Conservation (phyloP, 2,797 vertebrate species). For the Rhinoraja longicauda region DNA sequence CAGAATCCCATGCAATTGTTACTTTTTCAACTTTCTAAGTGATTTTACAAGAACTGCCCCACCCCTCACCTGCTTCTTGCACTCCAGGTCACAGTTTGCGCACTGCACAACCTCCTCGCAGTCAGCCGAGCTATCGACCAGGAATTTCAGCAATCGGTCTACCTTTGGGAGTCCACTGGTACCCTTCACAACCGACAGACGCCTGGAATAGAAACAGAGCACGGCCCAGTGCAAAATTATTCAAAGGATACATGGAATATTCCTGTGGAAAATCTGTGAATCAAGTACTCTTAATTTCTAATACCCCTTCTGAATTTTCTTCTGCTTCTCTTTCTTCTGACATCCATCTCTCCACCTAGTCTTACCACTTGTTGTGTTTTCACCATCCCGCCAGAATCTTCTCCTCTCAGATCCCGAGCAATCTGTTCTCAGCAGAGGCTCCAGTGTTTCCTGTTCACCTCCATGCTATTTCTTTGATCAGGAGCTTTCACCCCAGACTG, state of each 20-base stretch:
- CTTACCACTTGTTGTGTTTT: no score
- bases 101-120: constrained; percentile 61
- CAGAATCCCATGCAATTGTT: neutral
- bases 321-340: no score
- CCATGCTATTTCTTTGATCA: no score
- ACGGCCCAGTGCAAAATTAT: neutral
- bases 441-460: no score
- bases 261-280: neutral
- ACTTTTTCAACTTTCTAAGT: neutral
- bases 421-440: no score
- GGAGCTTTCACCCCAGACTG: no score
- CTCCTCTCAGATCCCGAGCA: no score
- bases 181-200: constrained; percentile 70
- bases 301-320: no score
- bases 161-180: constrained; percentile 66
- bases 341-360: no score
- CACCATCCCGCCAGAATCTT: no score
- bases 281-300: no score
- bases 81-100: constrained; percentile 70
- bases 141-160: constrained; percentile 74
- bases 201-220: constrained; percentile 49
- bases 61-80: constrained; percentile 61
- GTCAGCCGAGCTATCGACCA: constrained; percentile 70
- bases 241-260: neutral
- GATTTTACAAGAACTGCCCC: neutral